Conservation (phyloP, 2,888 invertebrate species). For the Sepioteuthis lessoniana region DNA sequence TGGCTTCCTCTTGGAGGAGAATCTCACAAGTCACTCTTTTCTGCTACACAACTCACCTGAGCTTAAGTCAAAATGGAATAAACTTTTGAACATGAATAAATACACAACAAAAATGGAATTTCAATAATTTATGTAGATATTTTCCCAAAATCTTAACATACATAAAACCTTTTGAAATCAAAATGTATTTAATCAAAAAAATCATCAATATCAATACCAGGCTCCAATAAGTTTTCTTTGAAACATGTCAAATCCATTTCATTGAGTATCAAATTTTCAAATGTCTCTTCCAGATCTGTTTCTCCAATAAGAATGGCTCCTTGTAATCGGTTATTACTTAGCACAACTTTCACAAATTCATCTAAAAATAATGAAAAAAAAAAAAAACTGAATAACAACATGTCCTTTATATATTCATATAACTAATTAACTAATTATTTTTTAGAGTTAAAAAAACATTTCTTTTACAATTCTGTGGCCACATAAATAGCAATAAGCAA, state of each 20-base stretch:
- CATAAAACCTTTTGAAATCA: not conserved
- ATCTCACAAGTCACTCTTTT: too few species aligned
- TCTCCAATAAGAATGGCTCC: constrained; percentile 97
- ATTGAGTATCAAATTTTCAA: constrained; percentile 97
- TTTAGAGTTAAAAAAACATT: too few species aligned
- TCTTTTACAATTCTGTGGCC: too few species aligned
- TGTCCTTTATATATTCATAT: too few species aligned
- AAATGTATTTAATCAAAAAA: constrained; percentile 91
- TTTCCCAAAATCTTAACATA: not conserved
- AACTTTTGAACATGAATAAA: not conserved
- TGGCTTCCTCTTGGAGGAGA: too few species aligned
- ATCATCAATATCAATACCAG: constrained; percentile 97
- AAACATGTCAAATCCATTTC: constrained; percentile 90
- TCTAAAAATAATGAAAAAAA: constrained; percentile 75
- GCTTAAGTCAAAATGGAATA: too few species aligned
- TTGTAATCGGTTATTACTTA: constrained; percentile 88
- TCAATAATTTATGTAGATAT: not conserved
- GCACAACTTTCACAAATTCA: constrained; percentile 86
- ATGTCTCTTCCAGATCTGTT: constrained; percentile 96
- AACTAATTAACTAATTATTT: too few species aligned
- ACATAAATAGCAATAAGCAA: too few species aligned
- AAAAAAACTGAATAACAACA: constrained; percentile 59
- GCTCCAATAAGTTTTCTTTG: constrained; percentile 94
- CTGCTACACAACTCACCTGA: too few species aligned
- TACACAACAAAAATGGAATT: not conserved